These are phyloP conservation scores for Chrysopa pallens DNA, from an alignment of 1,140 invertebrate genomes.

Conservation along the genomic window DNA sequence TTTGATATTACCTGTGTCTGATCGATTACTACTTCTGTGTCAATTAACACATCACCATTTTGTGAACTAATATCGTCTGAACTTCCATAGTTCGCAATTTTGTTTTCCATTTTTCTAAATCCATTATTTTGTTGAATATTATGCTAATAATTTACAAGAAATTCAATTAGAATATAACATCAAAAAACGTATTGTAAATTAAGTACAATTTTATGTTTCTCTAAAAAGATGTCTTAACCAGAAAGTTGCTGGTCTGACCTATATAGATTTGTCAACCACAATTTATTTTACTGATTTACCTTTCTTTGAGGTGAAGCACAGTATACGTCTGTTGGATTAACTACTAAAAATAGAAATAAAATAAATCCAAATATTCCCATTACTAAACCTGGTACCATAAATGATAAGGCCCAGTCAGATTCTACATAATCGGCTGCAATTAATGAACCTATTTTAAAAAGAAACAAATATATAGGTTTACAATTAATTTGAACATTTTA, in stretches of 20 bases:
- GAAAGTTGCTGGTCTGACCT: too few species aligned
- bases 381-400: slow-evolving; percentile 79
- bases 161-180: too few species aligned
- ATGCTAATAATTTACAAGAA: too few species aligned
- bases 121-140: neutral
- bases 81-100: slow-evolving; percentile 11
- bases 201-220: too few species aligned
- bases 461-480: neutral
- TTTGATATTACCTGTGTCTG: slow-evolving; percentile 18
- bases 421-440: slow-evolving; percentile 76
- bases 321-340: slow-evolving; percentile 57
- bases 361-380: slow-evolving; percentile 61
- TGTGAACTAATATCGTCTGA: slow-evolving; percentile 15
- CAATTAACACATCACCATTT: slow-evolving; percentile 12
- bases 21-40: slow-evolving; percentile 19
- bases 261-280: neutral
- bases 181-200: too few species aligned
- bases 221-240: too few species aligned
- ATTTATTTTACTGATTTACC: neutral
- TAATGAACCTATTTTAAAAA: slow-evolving; percentile 31
- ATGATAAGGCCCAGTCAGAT: slow-evolving; percentile 76
- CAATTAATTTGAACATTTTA: too few species aligned
- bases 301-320: slow-evolving; percentile 24
- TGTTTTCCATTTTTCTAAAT: slow-evolving; percentile 12
- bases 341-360: slow-evolving; percentile 72